These are phyloP conservation scores for Tetropium fuscum DNA, from an alignment of 2,888 invertebrate genomes.

Conservation along the genomic window DNA sequence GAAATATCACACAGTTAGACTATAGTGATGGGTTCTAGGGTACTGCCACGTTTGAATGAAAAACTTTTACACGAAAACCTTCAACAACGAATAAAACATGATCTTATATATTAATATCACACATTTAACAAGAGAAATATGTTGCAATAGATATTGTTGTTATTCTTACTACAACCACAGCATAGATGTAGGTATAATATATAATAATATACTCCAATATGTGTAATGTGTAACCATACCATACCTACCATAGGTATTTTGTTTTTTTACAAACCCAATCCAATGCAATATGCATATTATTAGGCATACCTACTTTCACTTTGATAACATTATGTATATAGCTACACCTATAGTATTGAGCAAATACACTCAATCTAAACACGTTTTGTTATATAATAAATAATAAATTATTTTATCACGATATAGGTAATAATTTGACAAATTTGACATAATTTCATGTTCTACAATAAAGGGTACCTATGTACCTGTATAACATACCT, in stretches of 20 bases:
- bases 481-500: no score
- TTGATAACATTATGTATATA: slow-evolving; percentile 3
- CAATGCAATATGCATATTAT: no score
- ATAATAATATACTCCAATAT: no score
- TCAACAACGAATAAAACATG: no score
- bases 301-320: slow-evolving; percentile 19
- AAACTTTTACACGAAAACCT: no score
- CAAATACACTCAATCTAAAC: slow-evolving; percentile 11
- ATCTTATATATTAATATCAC: no score
- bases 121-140: not conserved
- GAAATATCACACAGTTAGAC: no score
- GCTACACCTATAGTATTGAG: not conserved
- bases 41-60: no score
- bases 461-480: not conserved
- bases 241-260: not conserved
- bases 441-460: slow-evolving; percentile 10
- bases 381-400: slow-evolving; percentile 17
- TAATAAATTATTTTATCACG: not conserved
- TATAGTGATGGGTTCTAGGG: no score
- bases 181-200: no score
- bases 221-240: no score
- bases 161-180: no score
- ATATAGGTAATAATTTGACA: slow-evolving; percentile 14
- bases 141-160: not conserved
- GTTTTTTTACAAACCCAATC: slow-evolving; percentile 11